These are phyloP conservation scores for Volucella inanis DNA, from an alignment of 2,888 invertebrate genomes.

Conservation along the genomic window DNA sequence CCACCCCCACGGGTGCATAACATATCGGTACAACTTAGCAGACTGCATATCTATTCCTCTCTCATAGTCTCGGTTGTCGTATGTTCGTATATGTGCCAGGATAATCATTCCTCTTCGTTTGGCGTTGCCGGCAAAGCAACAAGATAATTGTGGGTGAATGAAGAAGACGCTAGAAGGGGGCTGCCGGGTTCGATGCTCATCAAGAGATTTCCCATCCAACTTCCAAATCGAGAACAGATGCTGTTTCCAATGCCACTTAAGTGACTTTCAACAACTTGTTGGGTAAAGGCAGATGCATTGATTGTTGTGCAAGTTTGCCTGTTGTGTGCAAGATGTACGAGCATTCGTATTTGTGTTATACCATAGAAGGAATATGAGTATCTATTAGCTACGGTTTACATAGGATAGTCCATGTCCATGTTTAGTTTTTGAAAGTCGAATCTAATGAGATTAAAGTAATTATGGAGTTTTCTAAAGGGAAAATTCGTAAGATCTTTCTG, in stretches of 20 bases:
- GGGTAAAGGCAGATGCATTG: conserved; percentile 26
- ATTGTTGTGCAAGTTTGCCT: background rate
- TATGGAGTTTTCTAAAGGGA: background rate
- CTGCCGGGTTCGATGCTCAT: conserved; percentile 44
- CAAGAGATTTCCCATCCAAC: conserved; percentile 65
- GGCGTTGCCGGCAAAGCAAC: conserved; percentile 39
- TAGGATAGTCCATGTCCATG: background rate
- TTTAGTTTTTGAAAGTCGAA: background rate
- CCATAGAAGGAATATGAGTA: background rate
- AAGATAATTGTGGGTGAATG: conserved; percentile 13
- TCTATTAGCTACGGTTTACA: background rate
- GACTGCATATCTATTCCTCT: background rate
- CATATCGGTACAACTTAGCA: no score
- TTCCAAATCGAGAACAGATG: conserved; percentile 32
- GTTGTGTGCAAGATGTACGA: no score
- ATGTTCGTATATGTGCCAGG: background rate
- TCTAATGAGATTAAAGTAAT: conserved; percentile 28
- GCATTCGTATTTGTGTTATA: background rate
- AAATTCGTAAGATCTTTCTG: conserved; percentile 11
- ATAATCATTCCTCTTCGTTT: conserved; percentile 36
- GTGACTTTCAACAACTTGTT: conserved; percentile 64
- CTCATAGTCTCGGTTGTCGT: background rate
- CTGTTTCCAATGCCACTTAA: conserved; percentile 68
- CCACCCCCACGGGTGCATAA: no score
- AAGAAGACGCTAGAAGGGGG: background rate